Evolutionary conservation across 92 coral and sea anemone species (phyloP).

Genomic region (Paragorgia papillata): DNA sequence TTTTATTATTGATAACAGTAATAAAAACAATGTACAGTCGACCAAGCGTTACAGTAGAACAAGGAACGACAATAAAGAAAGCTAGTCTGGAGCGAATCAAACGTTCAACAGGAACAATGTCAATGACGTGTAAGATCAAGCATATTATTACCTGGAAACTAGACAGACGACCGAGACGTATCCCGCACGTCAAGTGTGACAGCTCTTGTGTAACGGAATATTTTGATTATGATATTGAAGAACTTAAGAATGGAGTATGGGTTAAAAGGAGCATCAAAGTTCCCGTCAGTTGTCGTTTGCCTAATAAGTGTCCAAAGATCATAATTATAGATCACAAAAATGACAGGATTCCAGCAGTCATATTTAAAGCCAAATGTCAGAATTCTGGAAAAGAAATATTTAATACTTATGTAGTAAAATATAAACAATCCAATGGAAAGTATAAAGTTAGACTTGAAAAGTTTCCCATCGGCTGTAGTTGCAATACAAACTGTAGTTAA

Average conservation of each 20-base stretch:
- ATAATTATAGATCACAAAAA: not conserved
- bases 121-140: no score
- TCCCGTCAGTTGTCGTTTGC: slow-evolving; percentile 13
- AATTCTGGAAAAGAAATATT: not conserved
- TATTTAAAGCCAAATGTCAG: not conserved
- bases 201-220: not conserved
- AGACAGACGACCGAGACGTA: not conserved
- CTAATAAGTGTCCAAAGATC: not conserved
- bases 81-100: no score
- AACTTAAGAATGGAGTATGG: not conserved
- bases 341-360: not conserved
- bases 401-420: not conserved
- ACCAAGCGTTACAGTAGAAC: no score
- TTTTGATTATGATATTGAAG: not conserved
- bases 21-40: no score
- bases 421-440: not conserved
- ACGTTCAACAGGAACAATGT: no score
- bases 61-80: no score
- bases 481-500: not conserved
- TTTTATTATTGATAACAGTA: no score
- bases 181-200: not conserved
- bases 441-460: not conserved
- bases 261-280: not conserved
- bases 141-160: no score
- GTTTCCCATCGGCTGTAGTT: not conserved